A percentile compares a stretch with the other conserved stretches of the same genome.
These are phyloP conservation scores for Rallus crepitans DNA, from an alignment of 2,797 vertebrate genomes.

Conservation along the genomic window DNA sequence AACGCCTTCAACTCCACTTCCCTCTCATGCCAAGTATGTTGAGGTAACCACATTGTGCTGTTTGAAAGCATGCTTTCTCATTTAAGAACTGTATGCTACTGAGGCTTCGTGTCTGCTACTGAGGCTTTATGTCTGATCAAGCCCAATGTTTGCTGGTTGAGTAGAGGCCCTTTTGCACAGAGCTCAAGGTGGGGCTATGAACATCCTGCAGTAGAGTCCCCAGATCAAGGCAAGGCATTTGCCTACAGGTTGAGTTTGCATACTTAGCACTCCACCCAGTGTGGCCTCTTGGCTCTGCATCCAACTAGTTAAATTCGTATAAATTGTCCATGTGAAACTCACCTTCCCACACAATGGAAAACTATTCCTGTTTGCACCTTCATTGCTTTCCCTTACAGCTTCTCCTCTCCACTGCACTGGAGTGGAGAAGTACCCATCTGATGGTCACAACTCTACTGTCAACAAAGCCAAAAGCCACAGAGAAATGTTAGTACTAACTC, in stretches of 20 bases:
- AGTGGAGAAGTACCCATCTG: background rate
- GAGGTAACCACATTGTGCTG: conserved; percentile 44
- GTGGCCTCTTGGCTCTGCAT: conserved; percentile 1
- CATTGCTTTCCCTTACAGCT: background rate
- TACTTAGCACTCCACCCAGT: conserved; percentile 29
- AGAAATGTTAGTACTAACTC: background rate
- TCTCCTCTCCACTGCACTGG: background rate
- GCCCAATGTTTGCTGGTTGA: background rate
- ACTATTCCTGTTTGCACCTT: background rate
- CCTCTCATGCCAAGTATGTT: conserved; percentile 29
- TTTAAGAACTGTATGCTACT: background rate
- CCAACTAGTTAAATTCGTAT: background rate
- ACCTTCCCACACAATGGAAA: background rate
- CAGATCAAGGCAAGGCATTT: background rate
- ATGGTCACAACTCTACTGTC: background rate
- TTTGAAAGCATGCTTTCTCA: background rate
- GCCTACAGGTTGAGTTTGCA: background rate
- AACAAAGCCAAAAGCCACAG: background rate
- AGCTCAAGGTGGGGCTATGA: background rate
- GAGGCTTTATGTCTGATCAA: background rate
- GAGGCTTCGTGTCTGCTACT: background rate
- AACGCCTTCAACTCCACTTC: background rate
- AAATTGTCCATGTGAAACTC: background rate
- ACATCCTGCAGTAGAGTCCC: background rate
- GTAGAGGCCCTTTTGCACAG: background rate